Evolutionary conservation across 2,888 invertebrate genomes (phyloP).

Genomic region (Epistrophe grossulariae): DNA sequence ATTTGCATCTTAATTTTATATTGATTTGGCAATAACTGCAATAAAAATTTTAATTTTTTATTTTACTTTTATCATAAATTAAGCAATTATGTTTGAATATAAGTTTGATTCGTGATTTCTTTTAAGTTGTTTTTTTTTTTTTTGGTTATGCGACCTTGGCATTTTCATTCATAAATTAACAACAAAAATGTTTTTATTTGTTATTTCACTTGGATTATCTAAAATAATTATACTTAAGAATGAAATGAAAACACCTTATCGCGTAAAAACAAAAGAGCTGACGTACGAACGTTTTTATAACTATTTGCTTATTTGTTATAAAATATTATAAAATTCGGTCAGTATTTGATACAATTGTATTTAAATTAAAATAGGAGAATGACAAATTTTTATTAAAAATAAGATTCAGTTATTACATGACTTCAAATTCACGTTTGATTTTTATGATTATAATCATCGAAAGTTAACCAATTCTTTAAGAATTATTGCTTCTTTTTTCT

Average conservation of each 20-base stretch:
- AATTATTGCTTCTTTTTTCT: conserved; percentile 2
- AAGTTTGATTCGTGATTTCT: not conserved
- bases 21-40: conserved; percentile 7
- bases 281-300: conserved; percentile 28
- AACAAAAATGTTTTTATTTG: not conserved
- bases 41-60: conserved; percentile 10
- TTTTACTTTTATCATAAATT: not conserved
- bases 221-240: too few relatives aligned
- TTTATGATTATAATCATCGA: not conserved
- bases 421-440: not conserved
- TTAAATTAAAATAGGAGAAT: not conserved
- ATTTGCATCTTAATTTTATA: conserved; percentile 21
- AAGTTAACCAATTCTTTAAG: not conserved
- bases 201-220: too few relatives aligned
- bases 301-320: not conserved
- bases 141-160: not conserved
- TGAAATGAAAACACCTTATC: not conserved
- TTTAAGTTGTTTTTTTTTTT: not conserved
- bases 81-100: not conserved
- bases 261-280: conserved; percentile 57
- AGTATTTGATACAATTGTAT: not conserved
- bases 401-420: not conserved
- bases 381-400: not conserved
- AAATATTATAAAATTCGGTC: not conserved
- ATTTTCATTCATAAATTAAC: not conserved